Evolutionary conservation across 37 sponge, comb jelly and placozoan species (phyloP), one percentile per base, ranked within the genome.

Genomic region (Haliclona indistincta): DNA sequence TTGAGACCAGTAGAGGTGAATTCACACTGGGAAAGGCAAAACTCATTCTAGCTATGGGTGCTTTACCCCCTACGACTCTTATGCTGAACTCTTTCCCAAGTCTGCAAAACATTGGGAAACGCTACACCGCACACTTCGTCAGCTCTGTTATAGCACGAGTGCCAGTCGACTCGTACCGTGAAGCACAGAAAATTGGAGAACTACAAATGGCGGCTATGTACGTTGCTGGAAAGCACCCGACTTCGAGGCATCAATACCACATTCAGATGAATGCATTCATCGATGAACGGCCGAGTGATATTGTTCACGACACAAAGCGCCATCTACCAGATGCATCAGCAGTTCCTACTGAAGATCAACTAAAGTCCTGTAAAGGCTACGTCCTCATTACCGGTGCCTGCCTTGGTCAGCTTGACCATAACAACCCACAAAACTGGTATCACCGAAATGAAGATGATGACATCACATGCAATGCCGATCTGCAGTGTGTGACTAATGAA

Each of bases 171-270:
- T 3, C 8, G 3, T 3, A 13, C 30, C 22, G 4, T 6, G n/a
- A 2, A 33, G 5, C 11, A 63, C 56, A 4, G 2, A 54, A 4
- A 74, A 7, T 60, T 60, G 70, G 63, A 3, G 35, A 35, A 17
- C 20, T 84, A 22, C 45, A 84, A 60, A 67, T 84, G 70, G 77
- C 64, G 63, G 77, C 85, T 13, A 58, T 76, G 19, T 84, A 84
- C 28, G 20, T 84, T n/a, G 71, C 71, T 1, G 85, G 85, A 58
- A 30, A 32, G 32, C 49, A 76, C 23, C 19, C 10, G 38, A n/a
- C n/a, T n/a, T n/a, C n/a, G n/a, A 30, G 20, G 1, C 33, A 35
- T 1, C 85, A 84, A 45, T 84, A 34, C 36, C 85, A 84, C 53
- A 55, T 84, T 43, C 85, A 84, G 43, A 22, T 84, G 22, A 37